Evolutionary conservation across 2,113 vertebrate genomes (phyloP), one percentile per base, ranked within the genome.

Genomic region (Galeopterus variegatus): DNA sequence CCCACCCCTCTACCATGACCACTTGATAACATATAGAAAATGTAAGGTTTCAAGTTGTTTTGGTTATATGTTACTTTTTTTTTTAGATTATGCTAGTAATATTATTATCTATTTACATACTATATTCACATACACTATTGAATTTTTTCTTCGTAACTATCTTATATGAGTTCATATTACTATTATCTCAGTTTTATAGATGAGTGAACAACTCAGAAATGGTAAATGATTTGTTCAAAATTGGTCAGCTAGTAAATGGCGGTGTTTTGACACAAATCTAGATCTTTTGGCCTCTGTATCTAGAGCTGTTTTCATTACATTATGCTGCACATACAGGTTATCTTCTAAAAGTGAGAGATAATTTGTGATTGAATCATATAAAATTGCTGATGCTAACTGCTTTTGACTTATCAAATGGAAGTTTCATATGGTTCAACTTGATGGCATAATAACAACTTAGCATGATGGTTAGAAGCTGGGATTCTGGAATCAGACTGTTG

Each of bases 1-100:
- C 11, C 14, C 1, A 19, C 0, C 0, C 9, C 31, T 23, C 0
- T 60, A 10, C 5, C 28, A 28, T 79, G 1, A 11, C 26, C 24
- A 91, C n/a, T 1, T 92, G 50, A 79, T 82, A 96, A 70, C 67
- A 86, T 41, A 56, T 19, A 60, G 36, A 87, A 45, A 41, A 7
- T 60, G 9, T 11, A 93, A 64, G 8, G 45, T 87, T 87, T 93
- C 36, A 87, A 15, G 6, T 54, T 89, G 60, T 93, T 86, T 54
- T 89, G 60, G 92, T 86, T 56, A 41, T 24, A 58, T 56, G n/a
- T 62, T 41, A 36, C 9, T 28, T 81, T 80, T 76, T 80, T 76
- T 82, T 62, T 79, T 52, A 60, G 15, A 80, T 41, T 60, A 80
- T 76, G 2, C 24, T 87, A 82, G 85, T 26, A 58, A 81, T 2